A percentile compares a stretch with the other conserved stretches of the same genome.
Evolutionary conservation across 2,113 vertebrate species (phyloP).

Genomic region (Puma concolor): DNA sequence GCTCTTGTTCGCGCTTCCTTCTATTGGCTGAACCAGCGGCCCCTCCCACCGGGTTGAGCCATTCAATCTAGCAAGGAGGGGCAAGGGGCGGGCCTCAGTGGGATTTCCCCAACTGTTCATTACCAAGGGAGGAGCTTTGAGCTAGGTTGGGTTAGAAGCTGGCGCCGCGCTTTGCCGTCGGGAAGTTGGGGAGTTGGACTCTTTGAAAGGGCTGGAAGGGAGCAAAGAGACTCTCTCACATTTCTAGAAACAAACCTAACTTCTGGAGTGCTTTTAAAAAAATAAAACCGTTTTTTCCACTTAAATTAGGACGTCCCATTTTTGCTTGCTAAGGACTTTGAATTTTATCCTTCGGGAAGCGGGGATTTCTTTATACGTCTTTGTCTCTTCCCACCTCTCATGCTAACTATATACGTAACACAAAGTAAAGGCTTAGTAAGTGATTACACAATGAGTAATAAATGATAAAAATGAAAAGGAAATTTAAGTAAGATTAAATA

Average conservation of each 20-base stretch:
- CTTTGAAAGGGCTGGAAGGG: neutral
- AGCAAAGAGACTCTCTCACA: neutral
- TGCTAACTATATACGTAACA: neutral
- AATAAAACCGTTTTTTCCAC: neutral
- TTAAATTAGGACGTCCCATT: neutral
- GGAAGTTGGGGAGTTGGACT: neutral
- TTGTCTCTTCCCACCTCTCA: neutral
- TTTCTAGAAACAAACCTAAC: conserved; percentile 14
- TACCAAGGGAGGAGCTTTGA: neutral
- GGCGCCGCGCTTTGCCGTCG: neutral
- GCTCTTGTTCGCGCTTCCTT: neutral
- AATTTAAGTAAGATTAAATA: conserved; percentile 4
- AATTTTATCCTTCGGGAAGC: conserved; percentile 6
- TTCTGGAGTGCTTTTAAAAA: conserved; percentile 9
- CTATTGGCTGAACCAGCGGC: conserved; percentile 49
- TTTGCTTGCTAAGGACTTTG: neutral
- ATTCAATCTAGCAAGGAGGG: neutral
- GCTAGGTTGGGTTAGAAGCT: rapidly evolving
- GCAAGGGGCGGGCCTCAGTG: neutral
- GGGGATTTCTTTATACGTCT: neutral
- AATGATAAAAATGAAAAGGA: neutral
- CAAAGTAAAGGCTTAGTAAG: neutral
- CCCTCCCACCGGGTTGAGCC: neutral
- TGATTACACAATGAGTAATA: neutral
- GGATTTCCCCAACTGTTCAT: conserved; percentile 56